Conservation (phyloP, 2,113 vertebrate genomes). For the Galeopterus variegatus region DNA sequence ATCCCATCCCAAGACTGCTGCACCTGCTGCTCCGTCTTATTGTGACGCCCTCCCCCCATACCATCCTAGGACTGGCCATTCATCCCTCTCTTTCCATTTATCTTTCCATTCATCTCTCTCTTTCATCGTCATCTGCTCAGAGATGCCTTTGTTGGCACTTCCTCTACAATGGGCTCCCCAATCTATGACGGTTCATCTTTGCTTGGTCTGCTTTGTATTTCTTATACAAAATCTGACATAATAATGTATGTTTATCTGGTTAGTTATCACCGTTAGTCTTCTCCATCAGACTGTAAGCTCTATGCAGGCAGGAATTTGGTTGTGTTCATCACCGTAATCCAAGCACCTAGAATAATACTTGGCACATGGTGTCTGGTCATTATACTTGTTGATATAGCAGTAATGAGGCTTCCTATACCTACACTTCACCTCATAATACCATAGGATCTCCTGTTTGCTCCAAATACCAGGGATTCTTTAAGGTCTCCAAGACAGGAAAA, state of each 20-base stretch:
- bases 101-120: background rate
- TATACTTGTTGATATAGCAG: slow-evolving; percentile 10
- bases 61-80: too few species aligned
- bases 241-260: background rate
- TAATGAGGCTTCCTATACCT: background rate
- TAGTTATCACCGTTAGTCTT: background rate
- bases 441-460: background rate
- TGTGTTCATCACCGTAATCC: background rate
- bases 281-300: background rate
- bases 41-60: fast-evolving
- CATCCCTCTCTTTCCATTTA: too few species aligned
- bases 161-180: background rate
- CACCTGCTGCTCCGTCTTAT: background rate
- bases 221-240: background rate
- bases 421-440: background rate
- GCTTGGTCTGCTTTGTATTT: background rate
- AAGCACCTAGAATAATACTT: background rate
- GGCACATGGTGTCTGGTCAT: background rate
- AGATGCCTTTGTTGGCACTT: background rate
- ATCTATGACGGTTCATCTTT: background rate
- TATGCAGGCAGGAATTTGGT: background rate
- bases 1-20: background rate
- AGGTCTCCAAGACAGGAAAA: background rate
- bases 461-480: background rate
- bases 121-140: background rate